Conservation (phyloP, 2,888 invertebrate species). For the Sthenelais limicola region DNA sequence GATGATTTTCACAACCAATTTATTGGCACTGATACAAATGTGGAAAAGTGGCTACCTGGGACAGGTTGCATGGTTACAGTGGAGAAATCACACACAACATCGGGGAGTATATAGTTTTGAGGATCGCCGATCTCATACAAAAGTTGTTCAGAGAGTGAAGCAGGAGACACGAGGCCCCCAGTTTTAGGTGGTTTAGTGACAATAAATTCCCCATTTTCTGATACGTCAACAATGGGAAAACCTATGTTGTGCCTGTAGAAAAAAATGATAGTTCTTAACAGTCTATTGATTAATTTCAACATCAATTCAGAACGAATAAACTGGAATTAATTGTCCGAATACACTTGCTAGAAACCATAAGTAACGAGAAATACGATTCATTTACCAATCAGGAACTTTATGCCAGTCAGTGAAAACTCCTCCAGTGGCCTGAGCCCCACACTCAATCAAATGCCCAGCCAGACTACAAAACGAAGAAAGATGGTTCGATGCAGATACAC, state of each 20-base stretch:
- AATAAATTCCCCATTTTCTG: conserved; percentile 69
- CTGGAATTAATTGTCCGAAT: no score
- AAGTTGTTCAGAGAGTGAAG: conserved; percentile 74
- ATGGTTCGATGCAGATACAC: no score
- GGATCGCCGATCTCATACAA: conserved; percentile 75
- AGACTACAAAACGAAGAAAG: conserved; percentile 67
- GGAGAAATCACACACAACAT: conserved; percentile 74
- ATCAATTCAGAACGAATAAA: no score
- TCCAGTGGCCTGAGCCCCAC: conserved; percentile 75
- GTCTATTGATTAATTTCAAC: no score
- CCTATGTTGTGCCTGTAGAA: conserved; percentile 72
- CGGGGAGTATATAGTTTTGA: conserved; percentile 73
- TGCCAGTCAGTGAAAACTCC: conserved; percentile 75
- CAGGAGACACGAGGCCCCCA: conserved; percentile 73
- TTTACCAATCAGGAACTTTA: conserved; percentile 71
- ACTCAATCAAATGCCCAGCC: conserved; percentile 75
- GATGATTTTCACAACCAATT: neutral
- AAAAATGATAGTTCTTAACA: no score
- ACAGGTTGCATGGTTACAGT: conserved; percentile 66
- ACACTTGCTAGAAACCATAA: no score
- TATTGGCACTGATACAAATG: neutral
- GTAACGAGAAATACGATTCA: neutral
- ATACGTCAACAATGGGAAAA: conserved; percentile 74
- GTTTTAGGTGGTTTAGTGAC: conserved; percentile 74
- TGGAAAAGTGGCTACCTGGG: conserved; percentile 41